Base-by-base conservation (phyloP, 2,797 vertebrate genomes). In the Acrocephalus scirpaceus region DNA sequence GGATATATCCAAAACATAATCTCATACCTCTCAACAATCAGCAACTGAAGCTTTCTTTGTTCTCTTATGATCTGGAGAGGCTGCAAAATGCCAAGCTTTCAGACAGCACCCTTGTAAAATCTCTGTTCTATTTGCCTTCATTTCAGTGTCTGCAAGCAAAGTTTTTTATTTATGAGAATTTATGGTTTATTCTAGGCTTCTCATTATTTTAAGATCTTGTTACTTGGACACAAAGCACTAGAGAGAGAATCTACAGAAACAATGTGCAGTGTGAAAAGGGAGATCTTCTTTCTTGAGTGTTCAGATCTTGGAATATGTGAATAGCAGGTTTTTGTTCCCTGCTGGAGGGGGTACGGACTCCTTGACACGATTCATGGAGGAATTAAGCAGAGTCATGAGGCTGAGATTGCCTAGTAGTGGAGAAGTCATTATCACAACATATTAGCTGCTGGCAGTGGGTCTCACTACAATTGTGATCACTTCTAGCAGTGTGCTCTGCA, bases 381-480 rank as follows among this genome's bases (percentile, higher is more conserved):
- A 92, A 88, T 64, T 84, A 69, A 80, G 40, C 30, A 76, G 44
- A 88, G 45, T 66, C 64, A 30, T 64, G 73, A 74, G 42, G 53
- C 6, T 69, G 32, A 79, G 70, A 57, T 64, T 3, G 3, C 47
- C 0, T 26, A 44, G 40, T 36, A 76, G 50, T 4, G 7, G 54
- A 73, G 78, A 77, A 88, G 38, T 88, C 73, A 84, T 84, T 93
- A 90, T 44, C 16, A 71, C 17, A 84, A 27, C 32, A 44, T 47
- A 85, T 20, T 71, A 70, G 38, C 66, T 67, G 32, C 60, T 77
- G 71, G 64, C 38, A 36, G 40, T 12, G 44, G 13, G 32, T 95
- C 75, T 92, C 4, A 2, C 38, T 9, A 1, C 0, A 0, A 15
- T 16, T 56, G 16, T 19, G 18, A 40, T 80, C 73, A 77, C 34